A percentile compares a stretch with the other conserved stretches of the same genome.
Conservation (phyloP, 1,140 invertebrate genomes). For the Dermatophagoides farinae region DNA sequence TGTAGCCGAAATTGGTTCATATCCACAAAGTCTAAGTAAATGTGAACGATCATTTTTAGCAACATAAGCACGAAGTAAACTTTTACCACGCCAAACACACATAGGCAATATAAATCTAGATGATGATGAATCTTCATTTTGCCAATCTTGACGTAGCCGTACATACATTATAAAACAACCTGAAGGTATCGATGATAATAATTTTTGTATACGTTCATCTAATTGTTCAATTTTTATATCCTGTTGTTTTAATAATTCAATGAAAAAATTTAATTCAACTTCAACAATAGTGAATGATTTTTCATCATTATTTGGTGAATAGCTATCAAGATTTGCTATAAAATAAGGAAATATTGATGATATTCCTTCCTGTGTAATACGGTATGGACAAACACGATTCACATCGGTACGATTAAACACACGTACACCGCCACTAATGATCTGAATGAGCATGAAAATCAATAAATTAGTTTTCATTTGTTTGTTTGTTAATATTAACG, state of each 20-base stretch:
- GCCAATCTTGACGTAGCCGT: neutral
- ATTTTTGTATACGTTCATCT: constrained; percentile 19
- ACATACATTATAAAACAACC: constrained; percentile 4
- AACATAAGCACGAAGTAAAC: constrained; percentile 63
- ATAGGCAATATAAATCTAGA: constrained; percentile 50
- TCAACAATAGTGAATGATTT: neutral
- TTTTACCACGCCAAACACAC: constrained; percentile 74
- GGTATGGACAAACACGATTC: constrained; percentile 37
- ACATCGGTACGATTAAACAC: constrained; percentile 74
- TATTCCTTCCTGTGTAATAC: constrained; percentile 19
- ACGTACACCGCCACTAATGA: constrained; percentile 85
- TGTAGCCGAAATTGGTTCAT: constrained; percentile 29
- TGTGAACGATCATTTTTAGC: constrained; percentile 58
- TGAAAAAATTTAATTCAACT: neutral
- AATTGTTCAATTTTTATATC: constrained; percentile 27
- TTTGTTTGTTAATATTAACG: neutral
- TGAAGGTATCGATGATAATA: neutral
- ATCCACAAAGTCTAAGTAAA: constrained; percentile 56
- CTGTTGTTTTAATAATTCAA: constrained; percentile 6
- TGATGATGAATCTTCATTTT: constrained; percentile 33
- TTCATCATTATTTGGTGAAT: neutral
- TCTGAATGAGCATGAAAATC: constrained; percentile 27
- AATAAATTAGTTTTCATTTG: neutral
- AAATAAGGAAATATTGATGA: constrained; percentile 9
- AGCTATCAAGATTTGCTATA: neutral